Evolutionary conservation across 1,140 invertebrate genomes (phyloP), one percentile per base, ranked within the genome.

Genomic region (Limonius californicus): DNA sequence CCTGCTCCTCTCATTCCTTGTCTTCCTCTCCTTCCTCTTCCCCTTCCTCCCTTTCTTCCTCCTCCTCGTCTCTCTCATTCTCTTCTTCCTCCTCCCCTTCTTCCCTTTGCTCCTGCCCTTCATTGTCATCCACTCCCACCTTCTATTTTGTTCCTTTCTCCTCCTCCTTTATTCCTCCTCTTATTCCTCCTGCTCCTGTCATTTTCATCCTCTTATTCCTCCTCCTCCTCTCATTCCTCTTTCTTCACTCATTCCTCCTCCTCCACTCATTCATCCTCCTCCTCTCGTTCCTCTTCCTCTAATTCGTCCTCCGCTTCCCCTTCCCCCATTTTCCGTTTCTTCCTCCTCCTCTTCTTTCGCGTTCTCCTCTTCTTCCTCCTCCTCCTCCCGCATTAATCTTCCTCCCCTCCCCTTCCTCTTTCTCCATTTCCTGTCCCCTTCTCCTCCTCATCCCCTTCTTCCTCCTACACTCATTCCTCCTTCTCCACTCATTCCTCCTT

Each of bases 391-490:
- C n/a, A 8, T n/a, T 35, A 7, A 7, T 35, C n/a, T n/a, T 35
- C 32, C 32, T 35, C n/a, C 32, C n/a, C 32, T 23, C 27, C 50
- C 20, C 12, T 54, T 21, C 50, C 50, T 54, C 58, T 18, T 35
- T 56, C 47, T 47, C 58, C 58, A 61, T 65, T n/a, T n/a, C n/a
- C n/a, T n/a, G n/a, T n/a, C n/a, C n/a, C n/a, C n/a, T n/a, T n/a
- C n/a, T n/a, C n/a, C 68, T 66, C 64, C 59, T 61, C 65, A 67
- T 70, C 65, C 70, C 67, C 54, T 20, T 16, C 35, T 50, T 35
- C 53, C 27, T 2, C 61, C 42, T 32, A 32, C 19, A 54, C 63
- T 42, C 47, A 45, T 21, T 57, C 53, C 47, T 53, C 32, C 15
- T 32, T 57, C 18, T 45, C 4, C 27, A 21, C 35, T 11, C 50